A percentile compares a stretch with the other conserved stretches of the same genome.
Evolutionary conservation across 2,797 vertebrate genomes (phyloP).

Genomic region (Acrossocheilus wenchowensis): DNA sequence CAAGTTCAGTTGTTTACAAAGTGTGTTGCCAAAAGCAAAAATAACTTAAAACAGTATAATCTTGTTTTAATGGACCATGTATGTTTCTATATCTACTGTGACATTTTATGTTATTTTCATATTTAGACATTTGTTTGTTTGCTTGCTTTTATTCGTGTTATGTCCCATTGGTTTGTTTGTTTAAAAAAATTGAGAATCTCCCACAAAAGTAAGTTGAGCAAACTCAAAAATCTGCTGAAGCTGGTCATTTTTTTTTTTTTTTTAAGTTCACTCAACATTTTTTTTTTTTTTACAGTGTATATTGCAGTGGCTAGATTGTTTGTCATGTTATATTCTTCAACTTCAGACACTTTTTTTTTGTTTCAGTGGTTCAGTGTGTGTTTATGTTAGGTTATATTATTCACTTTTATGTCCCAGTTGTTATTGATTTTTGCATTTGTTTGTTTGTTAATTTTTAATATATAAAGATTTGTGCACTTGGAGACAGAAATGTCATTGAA

Average conservation of each 20-base stretch:
- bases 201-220: too few relatives aligned
- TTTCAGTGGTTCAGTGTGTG: neutral
- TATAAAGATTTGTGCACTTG: too few relatives aligned
- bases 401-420: neutral
- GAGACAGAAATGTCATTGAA: too few relatives aligned
- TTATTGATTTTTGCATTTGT: too few relatives aligned
- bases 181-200: neutral
- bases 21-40: neutral
- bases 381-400: neutral
- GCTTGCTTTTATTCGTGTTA: neutral
- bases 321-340: neutral
- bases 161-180: neutral
- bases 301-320: too few relatives aligned
- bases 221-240: too few relatives aligned
- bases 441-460: too few relatives aligned
- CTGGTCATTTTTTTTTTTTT: too few relatives aligned
- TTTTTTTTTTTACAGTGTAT: too few relatives aligned
- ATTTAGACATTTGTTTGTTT: neutral
- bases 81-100: neutral
- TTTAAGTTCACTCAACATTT: too few relatives aligned
- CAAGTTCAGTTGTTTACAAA: constrained; percentile 31
- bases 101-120: neutral
- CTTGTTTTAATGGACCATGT: neutral
- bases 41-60: neutral
- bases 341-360: neutral